phyloP scores from a whole-genome alignment of 2,113 vertebrate species.

The Mus musculus region DNA sequence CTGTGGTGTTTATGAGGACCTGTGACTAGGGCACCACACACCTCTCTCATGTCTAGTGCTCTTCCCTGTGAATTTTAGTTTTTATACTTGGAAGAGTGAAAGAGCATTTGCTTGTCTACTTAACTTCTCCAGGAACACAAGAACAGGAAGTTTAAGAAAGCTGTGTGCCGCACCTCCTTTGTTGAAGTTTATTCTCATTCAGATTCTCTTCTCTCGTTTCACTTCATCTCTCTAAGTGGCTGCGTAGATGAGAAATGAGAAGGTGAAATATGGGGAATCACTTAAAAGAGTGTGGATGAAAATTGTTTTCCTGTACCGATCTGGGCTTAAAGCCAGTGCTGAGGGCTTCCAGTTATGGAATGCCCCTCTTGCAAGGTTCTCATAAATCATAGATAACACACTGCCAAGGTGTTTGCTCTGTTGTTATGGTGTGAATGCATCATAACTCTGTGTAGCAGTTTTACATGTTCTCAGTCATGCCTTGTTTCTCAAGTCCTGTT shows the following conservation, averaged over 20 bases:
- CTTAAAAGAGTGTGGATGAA: not conserved
- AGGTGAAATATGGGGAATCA: not conserved
- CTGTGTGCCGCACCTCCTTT: not conserved
- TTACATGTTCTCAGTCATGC: constrained; percentile 9
- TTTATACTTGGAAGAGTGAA: not conserved
- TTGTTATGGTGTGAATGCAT: not conserved
- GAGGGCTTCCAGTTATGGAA: not conserved
- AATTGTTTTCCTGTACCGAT: not conserved
- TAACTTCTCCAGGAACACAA: not conserved
- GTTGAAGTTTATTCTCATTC: not conserved
- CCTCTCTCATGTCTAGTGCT: not conserved
- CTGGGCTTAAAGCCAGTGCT: not conserved
- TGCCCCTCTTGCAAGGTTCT: not conserved
- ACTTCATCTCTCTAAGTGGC: not conserved
- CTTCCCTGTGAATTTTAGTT: not conserved
- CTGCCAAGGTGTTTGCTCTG: not conserved
- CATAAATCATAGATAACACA: not conserved
- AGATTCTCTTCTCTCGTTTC: not conserved
- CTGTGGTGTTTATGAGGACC: not conserved
- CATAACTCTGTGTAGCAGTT: not conserved
- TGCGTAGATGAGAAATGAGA: not conserved
- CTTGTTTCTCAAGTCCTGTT: constrained; percentile 27
- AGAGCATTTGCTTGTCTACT: not conserved
- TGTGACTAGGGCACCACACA: not conserved
- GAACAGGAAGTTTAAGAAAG: not conserved